Conservation (phyloP, 2,888 invertebrate species). For the Sinodicranocentrus sp. region DNA sequence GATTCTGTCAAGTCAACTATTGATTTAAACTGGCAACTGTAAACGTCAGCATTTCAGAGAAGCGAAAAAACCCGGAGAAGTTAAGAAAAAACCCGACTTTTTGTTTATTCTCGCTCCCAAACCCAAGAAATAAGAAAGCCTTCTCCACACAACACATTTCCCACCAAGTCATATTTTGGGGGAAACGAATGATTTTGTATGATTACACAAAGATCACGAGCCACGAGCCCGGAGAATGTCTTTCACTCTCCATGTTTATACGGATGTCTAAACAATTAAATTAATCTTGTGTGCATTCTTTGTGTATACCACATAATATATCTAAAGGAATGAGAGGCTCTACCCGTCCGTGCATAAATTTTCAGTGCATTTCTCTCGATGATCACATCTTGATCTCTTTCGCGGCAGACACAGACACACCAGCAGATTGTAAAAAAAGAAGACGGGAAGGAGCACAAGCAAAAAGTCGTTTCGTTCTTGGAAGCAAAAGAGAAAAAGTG, state of each 20-base stretch:
- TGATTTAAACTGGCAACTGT: slow-evolving; percentile 12
- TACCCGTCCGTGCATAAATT: neutral
- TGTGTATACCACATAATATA: neutral
- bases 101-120: no score
- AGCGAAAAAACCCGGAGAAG: no score
- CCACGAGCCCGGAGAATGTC: slow-evolving; percentile 57
- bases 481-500: neutral
- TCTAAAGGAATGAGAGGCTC: neutral
- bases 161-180: no score
- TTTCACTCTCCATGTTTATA: slow-evolving; percentile 60
- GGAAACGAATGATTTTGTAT: slow-evolving; percentile 19
- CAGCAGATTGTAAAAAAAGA: neutral
- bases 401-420: neutral
- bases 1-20: neutral
- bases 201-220: slow-evolving; percentile 19
- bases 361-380: neutral
- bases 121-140: no score
- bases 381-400: slow-evolving; percentile 6
- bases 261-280: slow-evolving; percentile 65
- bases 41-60: no score
- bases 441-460: neutral
- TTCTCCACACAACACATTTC: no score
- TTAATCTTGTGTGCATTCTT: slow-evolving; percentile 54
- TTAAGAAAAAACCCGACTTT: no score
- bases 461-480: slow-evolving; percentile 10